These are phyloP conservation scores for Cordilura impudica DNA, from an alignment of 2,888 invertebrate species.

Conservation along the genomic window DNA sequence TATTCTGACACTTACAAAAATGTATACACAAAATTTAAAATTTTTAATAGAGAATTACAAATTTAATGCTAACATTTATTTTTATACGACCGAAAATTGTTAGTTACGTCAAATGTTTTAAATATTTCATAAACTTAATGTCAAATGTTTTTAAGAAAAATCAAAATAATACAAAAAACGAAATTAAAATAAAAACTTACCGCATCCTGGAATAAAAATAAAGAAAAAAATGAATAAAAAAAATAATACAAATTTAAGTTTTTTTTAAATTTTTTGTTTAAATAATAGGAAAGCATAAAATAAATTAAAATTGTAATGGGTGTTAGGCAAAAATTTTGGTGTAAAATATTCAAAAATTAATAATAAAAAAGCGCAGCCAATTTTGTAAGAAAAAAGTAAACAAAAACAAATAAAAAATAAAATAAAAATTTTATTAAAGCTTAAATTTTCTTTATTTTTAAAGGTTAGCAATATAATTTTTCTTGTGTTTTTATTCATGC, in stretches of 20 bases:
- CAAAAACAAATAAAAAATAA: conserved; percentile 19
- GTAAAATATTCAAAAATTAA: background rate
- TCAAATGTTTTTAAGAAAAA: too few relatives aligned
- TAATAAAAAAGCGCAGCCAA: conserved; percentile 29
- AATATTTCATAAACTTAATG: too few relatives aligned
- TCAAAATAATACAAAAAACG: conserved; percentile 25
- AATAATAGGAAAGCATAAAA: background rate
- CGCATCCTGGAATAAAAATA: conserved; percentile 78
- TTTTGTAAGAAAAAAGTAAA: conserved; percentile 22
- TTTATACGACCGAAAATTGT: conserved; percentile 22
- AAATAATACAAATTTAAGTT: conserved; percentile 66
- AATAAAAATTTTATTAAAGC: conserved; percentile 36
- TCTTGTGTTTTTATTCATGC: conserved; percentile 37
- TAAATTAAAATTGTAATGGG: background rate
- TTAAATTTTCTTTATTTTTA: background rate
- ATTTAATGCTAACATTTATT: background rate
- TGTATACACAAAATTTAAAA: conserved; percentile 28
- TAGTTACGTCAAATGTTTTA: conserved; percentile 32
- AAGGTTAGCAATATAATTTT: conserved; percentile 26
- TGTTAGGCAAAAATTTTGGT: conserved; percentile 15
- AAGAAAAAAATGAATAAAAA: conserved; percentile 68
- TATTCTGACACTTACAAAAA: conserved; percentile 12
- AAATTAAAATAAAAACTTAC: conserved; percentile 72
- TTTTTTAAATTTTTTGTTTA: conserved; percentile 32
- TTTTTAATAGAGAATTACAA: background rate